Base-by-base conservation (phyloP, 1,140 invertebrate genomes). In the Neodiprion pinetum region DNA sequence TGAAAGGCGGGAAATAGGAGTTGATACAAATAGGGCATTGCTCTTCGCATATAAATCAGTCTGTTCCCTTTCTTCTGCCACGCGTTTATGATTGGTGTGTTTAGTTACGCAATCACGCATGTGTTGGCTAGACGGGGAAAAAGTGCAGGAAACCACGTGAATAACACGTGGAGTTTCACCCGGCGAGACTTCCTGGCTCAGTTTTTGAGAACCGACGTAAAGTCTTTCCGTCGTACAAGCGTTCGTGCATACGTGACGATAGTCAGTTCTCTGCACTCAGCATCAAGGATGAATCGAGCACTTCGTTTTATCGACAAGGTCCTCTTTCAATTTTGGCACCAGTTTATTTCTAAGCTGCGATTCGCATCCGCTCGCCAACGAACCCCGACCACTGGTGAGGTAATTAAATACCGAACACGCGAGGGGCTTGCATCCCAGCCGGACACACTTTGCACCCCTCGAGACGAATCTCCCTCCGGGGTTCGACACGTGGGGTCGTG, bases 361-460 rank as follows among this genome's bases (percentile, higher is more conserved):
- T 61, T 61, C 11, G n/a, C 9, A 83, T 81, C 84, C 81, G 80
- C 77, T 79, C 76, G 68, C 50, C 71, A 73, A 81, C 81, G 80
- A 77, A 79, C 84, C 84, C 84, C 83, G 82, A 65, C 66, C 71
- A 48, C 68, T 82, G 83, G 81, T 78, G 72, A 79, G 80, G 80
- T 86, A 86, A 87, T 87, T 87, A 87, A 87, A 87, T 87, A 86
- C 83, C 86, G 76, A 78, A 81, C 83, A 85, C 82, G 81, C 81
- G 82, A 80, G 83, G 81, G 28, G 14, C 4, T 14, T 69, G 21
- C 68, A 47, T 69, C 9, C 21, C 61, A 14, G 68, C 7, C 68
- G 21, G 21, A 23, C 68, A 23, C 21, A 69, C 23, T 69, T 12
- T 11, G 21, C 68, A 47, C 68, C 21, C 21, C 21, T 67, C 53